These are phyloP conservation scores for Petrolisthes manimaculis DNA, from an alignment of 2,888 invertebrate species.

Conservation along the genomic window DNA sequence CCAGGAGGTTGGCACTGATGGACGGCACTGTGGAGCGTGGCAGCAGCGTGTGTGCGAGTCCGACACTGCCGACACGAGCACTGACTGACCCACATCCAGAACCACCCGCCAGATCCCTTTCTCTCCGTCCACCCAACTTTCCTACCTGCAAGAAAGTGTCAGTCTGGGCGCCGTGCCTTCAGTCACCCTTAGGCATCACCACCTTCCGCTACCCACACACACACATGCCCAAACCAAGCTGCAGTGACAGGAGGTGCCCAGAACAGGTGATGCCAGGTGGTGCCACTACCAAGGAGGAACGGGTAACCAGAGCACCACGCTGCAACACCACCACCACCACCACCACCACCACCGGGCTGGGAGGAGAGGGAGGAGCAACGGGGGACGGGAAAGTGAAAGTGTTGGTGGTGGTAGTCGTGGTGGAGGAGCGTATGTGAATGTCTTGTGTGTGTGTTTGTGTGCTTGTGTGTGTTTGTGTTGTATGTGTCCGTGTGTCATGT, in stretches of 20 bases:
- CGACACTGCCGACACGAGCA: constrained; percentile 55
- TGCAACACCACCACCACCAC: neutral
- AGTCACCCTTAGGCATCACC: neutral
- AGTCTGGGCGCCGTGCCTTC: constrained; percentile 6
- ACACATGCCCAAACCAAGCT: too few relatives aligned
- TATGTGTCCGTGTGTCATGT: too few relatives aligned
- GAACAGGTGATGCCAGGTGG: too few relatives aligned
- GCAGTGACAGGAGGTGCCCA: too few relatives aligned
- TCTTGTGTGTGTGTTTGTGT: constrained; percentile 2
- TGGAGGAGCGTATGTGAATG: neutral
- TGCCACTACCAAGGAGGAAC: too few relatives aligned
- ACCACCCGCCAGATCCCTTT: constrained; percentile 51
- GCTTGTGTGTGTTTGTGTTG: neutral
- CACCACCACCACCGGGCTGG: neutral
- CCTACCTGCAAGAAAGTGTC: constrained; percentile 57
- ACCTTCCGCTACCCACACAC: neutral
- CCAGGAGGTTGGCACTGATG: constrained; percentile 41
- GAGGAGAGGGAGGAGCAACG: too few relatives aligned
- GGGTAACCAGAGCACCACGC: neutral
- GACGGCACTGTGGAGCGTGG: constrained; percentile 14
- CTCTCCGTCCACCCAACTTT: constrained; percentile 49
- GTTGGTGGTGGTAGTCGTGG: neutral
- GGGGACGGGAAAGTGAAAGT: constrained; percentile 42
- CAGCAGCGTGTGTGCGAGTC: constrained; percentile 47
- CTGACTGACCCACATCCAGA: constrained; percentile 56